These are phyloP conservation scores for Conger conger DNA, from an alignment of 2,113 vertebrate species.

Conservation along the genomic window DNA sequence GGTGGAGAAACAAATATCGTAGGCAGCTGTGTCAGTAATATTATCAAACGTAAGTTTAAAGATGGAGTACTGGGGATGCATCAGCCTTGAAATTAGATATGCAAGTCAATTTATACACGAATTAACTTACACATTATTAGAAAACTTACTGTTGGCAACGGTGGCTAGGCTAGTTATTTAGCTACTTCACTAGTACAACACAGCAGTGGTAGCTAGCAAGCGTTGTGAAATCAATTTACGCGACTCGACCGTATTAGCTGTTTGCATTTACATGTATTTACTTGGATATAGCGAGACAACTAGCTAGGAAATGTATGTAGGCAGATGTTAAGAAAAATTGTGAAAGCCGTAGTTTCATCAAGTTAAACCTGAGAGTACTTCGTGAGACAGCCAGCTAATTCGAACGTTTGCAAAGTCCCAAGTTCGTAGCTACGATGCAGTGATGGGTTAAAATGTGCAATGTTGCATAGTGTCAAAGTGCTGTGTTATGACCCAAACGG, in stretches of 20 bases:
- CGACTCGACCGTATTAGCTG: background rate
- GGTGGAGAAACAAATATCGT: background rate
- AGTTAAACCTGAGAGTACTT: background rate
- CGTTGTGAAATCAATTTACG: too few species aligned
- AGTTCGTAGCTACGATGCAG: background rate
- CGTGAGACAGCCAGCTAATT: background rate
- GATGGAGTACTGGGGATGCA: background rate
- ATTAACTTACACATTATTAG: background rate
- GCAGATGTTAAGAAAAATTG: background rate
- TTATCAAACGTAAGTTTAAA: conserved; percentile 1
- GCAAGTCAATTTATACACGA: background rate
- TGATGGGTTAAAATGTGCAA: background rate
- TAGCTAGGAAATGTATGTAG: background rate
- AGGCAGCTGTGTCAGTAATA: background rate
- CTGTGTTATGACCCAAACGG: background rate
- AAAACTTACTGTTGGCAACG: background rate
- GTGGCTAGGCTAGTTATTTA: background rate
- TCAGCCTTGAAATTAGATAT: background rate
- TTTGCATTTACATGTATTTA: background rate
- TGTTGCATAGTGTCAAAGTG: background rate
- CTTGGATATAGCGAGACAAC: background rate
- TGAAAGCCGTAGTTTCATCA: background rate
- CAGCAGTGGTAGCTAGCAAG: background rate
- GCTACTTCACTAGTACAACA: background rate
- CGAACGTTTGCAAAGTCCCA: background rate